Evolutionary conservation across 2,113 vertebrate genomes (phyloP).

Genomic region (Bubalus kerabau): DNA sequence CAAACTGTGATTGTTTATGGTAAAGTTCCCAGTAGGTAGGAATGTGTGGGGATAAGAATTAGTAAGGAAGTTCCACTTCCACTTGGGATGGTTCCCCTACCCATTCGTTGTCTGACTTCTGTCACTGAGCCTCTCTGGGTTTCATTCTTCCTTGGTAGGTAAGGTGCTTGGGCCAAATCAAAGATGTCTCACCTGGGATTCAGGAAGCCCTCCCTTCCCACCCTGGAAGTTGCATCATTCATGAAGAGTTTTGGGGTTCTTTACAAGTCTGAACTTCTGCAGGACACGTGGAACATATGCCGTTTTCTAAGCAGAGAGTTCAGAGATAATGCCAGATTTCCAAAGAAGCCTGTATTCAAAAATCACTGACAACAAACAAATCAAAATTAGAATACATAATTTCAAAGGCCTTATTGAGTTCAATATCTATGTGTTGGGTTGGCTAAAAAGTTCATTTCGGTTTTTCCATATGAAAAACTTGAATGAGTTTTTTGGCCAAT

Average conservation of each 20-base stretch:
- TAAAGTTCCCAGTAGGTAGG: not conserved
- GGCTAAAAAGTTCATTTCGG: not conserved
- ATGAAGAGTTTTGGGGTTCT: not conserved
- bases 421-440: not conserved
- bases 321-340: not conserved
- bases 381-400: not conserved
- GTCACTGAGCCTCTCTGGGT: not conserved
- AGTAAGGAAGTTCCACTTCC: not conserved
- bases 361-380: not conserved
- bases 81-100: not conserved
- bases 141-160: not conserved
- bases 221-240: not conserved
- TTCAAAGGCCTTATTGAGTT: not conserved
- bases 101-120: not conserved
- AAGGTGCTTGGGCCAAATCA: not conserved
- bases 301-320: not conserved
- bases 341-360: not conserved
- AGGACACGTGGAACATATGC: not conserved
- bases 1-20: not conserved
- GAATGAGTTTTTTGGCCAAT: not conserved
- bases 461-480: not conserved
- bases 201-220: fast-evolving
- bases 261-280: not conserved
- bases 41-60: not conserved
- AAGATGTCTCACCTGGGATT: not conserved